A percentile compares a stretch with the other conserved stretches of the same genome.
Conservation (phyloP, 2,888 invertebrate genomes). For the Patella pellucida region DNA sequence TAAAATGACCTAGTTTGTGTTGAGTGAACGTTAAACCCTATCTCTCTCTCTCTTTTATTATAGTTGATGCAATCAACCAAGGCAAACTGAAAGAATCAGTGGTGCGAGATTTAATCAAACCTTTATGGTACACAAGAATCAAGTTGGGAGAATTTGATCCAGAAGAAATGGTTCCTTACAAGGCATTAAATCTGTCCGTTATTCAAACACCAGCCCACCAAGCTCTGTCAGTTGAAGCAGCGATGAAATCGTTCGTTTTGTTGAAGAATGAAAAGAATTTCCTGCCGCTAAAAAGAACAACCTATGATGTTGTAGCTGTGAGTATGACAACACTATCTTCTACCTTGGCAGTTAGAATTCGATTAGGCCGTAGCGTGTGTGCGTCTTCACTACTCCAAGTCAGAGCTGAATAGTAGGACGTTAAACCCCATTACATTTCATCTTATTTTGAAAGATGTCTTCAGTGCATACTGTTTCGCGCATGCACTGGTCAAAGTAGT, state of each 20-base stretch:
- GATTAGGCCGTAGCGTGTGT: too few species aligned
- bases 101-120: slow-evolving; percentile 46
- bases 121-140: slow-evolving; percentile 59
- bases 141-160: slow-evolving; percentile 40
- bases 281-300: slow-evolving; percentile 31
- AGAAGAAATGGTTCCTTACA: slow-evolving; percentile 46
- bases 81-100: slow-evolving; percentile 42
- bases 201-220: slow-evolving; percentile 43
- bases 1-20: too few species aligned
- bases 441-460: too few species aligned
- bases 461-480: too few species aligned
- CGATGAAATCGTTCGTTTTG: slow-evolving; percentile 45
- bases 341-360: too few species aligned
- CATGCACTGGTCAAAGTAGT: too few species aligned
- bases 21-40: too few species aligned
- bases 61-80: slow-evolving; percentile 46
- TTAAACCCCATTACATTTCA: too few species aligned
- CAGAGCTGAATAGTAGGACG: too few species aligned
- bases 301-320: slow-evolving; percentile 39
- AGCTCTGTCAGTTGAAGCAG: slow-evolving; percentile 40
- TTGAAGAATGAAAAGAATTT: slow-evolving; percentile 42
- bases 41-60: too few species aligned
- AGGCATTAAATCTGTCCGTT: slow-evolving; percentile 35
- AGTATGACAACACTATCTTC: neutral
- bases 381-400: too few species aligned